Evolutionary conservation across 2,888 invertebrate genomes (phyloP).

Genomic region (Drosophila helvetica): DNA sequence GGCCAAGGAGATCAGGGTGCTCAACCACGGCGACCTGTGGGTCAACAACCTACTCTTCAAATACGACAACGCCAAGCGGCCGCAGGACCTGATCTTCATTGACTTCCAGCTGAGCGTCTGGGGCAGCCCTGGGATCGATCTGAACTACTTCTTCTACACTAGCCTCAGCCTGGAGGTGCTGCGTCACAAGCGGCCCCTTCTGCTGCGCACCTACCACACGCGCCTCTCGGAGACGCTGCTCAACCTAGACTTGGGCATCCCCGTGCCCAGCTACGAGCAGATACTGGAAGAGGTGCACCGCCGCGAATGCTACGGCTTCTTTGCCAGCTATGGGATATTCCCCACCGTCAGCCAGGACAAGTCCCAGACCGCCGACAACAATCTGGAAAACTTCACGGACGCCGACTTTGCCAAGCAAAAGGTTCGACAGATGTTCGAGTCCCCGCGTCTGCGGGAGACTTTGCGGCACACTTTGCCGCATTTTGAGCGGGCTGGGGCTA

Average conservation of each 20-base stretch:
- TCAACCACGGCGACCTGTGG: conserved; percentile 85
- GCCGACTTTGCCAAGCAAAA: conserved; percentile 69
- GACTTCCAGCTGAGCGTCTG: conserved; percentile 81
- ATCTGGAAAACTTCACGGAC: conserved; percentile 71
- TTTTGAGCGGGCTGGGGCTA: conserved; percentile 77
- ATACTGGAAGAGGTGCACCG: conserved; percentile 69
- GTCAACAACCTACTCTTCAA: conserved; percentile 85
- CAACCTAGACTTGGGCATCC: conserved; percentile 47
- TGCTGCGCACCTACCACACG: conserved; percentile 75
- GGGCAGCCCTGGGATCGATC: conserved; percentile 82
- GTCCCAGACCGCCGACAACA: conserved; percentile 66
- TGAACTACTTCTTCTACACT: conserved; percentile 83
- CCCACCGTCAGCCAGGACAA: conserved; percentile 79
- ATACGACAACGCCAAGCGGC: conserved; percentile 65
- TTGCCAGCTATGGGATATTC: conserved; percentile 73
- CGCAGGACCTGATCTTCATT: conserved; percentile 70
- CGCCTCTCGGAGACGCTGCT: conserved; percentile 65
- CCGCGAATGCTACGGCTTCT: conserved; percentile 77
- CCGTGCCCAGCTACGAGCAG: conserved; percentile 72
- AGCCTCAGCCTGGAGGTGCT: conserved; percentile 76
- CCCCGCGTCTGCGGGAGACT: conserved; percentile 69
- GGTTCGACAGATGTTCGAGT: conserved; percentile 66
- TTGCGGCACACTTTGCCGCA: conserved; percentile 73
- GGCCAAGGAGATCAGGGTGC: conserved; percentile 79
- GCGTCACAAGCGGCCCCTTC: conserved; percentile 65